Percentiles rank a stretch among this genome's conserved stretches.
These are phyloP conservation scores for Tychaedon coryphoeus DNA, from an alignment of 2,113 vertebrate genomes.

Conservation along the genomic window DNA sequence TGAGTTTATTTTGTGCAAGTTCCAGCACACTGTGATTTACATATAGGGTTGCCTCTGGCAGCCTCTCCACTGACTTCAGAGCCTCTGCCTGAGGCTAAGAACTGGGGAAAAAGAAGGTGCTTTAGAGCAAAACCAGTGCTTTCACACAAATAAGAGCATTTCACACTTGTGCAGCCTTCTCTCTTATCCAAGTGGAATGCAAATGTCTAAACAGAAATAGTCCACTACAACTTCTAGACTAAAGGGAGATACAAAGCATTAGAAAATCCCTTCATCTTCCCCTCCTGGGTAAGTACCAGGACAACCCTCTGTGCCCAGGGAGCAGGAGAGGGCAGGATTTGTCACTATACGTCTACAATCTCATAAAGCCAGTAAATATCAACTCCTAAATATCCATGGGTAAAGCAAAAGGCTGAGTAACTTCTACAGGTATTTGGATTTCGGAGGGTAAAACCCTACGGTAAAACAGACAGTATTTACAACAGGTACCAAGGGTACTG, in stretches of 20 bases:
- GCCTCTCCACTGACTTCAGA: not conserved
- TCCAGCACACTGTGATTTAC: not conserved
- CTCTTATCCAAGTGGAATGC: not conserved
- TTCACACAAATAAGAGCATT: not conserved
- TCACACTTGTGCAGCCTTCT: not conserved
- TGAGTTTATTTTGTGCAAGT: not conserved
- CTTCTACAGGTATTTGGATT: not conserved
- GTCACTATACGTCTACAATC: not conserved
- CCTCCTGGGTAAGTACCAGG: not conserved
- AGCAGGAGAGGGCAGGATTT: not conserved
- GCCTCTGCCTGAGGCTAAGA: not conserved
- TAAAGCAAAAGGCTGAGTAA: not conserved
- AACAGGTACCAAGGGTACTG: accelerated
- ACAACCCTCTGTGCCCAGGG: not conserved
- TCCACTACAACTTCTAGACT: not conserved
- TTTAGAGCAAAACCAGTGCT: not conserved
- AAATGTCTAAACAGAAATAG: not conserved
- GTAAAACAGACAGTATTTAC: not conserved
- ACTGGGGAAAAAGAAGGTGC: not conserved
- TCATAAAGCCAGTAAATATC: not conserved
- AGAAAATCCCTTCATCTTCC: not conserved
- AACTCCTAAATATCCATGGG: not conserved
- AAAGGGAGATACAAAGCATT: not conserved
- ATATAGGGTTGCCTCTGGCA: not conserved
- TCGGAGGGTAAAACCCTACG: not conserved